These are phyloP conservation scores for Tiaroga cobitis DNA, from an alignment of 2,797 vertebrate genomes.

Conservation along the genomic window DNA sequence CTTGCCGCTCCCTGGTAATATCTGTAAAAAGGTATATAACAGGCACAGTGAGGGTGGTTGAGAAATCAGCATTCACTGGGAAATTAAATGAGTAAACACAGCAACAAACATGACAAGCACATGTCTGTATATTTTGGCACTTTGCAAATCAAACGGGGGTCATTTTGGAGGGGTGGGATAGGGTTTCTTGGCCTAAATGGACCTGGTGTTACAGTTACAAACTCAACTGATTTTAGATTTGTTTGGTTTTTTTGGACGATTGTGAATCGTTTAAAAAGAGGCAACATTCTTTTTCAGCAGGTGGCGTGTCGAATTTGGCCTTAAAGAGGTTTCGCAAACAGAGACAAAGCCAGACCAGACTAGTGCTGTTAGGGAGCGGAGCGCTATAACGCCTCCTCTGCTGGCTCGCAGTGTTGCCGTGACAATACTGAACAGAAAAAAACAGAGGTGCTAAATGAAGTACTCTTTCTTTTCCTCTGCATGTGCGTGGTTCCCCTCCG, in stretches of 20 bases:
- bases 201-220: slow-evolving; percentile 65
- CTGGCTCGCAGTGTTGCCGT: slow-evolving; percentile 79
- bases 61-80: slow-evolving; percentile 57
- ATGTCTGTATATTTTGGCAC: slow-evolving; percentile 94
- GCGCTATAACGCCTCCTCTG: slow-evolving; percentile 63
- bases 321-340: slow-evolving; percentile 63
- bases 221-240: slow-evolving; percentile 53
- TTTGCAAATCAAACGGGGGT: slow-evolving; percentile 80
- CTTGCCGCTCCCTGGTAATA: slow-evolving; percentile 66
- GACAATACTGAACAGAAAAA: slow-evolving; percentile 74
- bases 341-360: slow-evolving; percentile 79
- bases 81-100: slow-evolving; percentile 59
- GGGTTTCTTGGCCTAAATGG: slow-evolving; percentile 60
- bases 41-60: slow-evolving; percentile 63
- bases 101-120: slow-evolving; percentile 62
- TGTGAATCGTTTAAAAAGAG: slow-evolving; percentile 62
- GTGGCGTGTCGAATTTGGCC: slow-evolving; percentile 84
- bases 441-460: slow-evolving; percentile 93
- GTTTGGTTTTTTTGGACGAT: slow-evolving; percentile 23
- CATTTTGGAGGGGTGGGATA: slow-evolving; percentile 45
- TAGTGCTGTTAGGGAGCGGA: slow-evolving; percentile 73
- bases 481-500: slow-evolving; percentile 98
- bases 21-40: slow-evolving; percentile 66
- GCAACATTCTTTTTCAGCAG: slow-evolving; percentile 78
- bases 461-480: slow-evolving; percentile 99